Conservation (phyloP, 2,888 invertebrate genomes). For the Lithophane socia region DNA sequence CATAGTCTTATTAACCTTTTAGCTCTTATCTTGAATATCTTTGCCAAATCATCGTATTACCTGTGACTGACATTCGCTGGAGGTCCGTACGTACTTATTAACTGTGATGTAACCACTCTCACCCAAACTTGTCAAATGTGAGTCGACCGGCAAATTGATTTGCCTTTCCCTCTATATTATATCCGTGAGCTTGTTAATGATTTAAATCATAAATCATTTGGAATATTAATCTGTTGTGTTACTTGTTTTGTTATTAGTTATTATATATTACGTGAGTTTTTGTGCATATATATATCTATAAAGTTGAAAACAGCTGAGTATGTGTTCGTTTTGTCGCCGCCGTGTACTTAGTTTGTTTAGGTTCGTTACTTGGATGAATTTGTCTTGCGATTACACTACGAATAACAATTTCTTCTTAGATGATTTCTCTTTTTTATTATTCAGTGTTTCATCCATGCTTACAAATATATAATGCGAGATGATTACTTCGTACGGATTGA, state of each 20-base stretch:
- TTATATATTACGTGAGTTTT: slow-evolving; percentile 19
- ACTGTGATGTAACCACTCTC: slow-evolving; percentile 48
- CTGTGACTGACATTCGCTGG: slow-evolving; percentile 14
- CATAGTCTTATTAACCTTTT: slow-evolving; percentile 17
- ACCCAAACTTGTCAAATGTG: slow-evolving; percentile 53
- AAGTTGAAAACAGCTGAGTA: not conserved
- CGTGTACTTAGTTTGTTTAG: not conserved
- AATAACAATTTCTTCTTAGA: not conserved
- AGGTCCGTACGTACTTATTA: slow-evolving; percentile 24
- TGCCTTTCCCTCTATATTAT: slow-evolving; percentile 51
- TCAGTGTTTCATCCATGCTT: not conserved
- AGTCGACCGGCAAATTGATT: slow-evolving; percentile 46
- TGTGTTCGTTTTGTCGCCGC: not conserved
- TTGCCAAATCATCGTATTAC: slow-evolving; percentile 44
- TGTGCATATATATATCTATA: not conserved
- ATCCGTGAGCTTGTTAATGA: slow-evolving; percentile 30
- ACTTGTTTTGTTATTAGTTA: slow-evolving; percentile 24
- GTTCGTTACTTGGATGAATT: not conserved
- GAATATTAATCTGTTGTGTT: slow-evolving; percentile 21
- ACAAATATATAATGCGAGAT: slow-evolving; percentile 7
- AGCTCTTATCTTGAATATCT: slow-evolving; percentile 14
- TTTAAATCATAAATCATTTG: slow-evolving; percentile 45
- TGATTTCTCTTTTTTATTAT: not conserved
- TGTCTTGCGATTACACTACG: not conserved
- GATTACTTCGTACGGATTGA: slow-evolving; percentile 9